These are phyloP conservation scores for Drosophila antonietae DNA, from an alignment of 2,888 invertebrate genomes.

Conservation along the genomic window DNA sequence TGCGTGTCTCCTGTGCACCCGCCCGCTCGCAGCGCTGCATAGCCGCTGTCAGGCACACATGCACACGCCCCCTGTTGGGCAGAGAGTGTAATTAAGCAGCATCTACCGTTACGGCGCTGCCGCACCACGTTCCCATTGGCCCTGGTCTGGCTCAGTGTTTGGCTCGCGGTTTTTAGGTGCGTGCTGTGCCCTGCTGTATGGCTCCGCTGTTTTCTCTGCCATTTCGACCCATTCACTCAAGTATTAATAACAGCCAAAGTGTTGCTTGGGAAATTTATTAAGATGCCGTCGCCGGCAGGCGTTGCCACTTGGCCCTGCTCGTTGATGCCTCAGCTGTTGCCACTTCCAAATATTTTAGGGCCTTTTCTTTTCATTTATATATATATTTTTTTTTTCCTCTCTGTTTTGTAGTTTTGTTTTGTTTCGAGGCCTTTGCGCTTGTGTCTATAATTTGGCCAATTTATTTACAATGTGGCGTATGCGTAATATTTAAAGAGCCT, in stretches of 20 bases:
- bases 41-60: slow-evolving; percentile 46
- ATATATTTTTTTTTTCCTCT: slow-evolving; percentile 6
- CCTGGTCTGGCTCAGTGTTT: slow-evolving; percentile 6
- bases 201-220: slow-evolving; percentile 8
- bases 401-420: slow-evolving; percentile 23
- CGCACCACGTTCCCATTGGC: slow-evolving; percentile 2
- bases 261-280: slow-evolving; percentile 76
- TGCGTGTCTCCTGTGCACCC: background rate
- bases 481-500: slow-evolving; percentile 43
- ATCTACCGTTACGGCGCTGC: slow-evolving; percentile 30
- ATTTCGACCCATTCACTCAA: slow-evolving; percentile 64
- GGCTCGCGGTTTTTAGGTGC: slow-evolving; percentile 73
- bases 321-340: slow-evolving; percentile 69
- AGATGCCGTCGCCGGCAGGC: slow-evolving; percentile 69
- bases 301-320: slow-evolving; percentile 29
- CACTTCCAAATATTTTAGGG: slow-evolving; percentile 41
- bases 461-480: slow-evolving; percentile 57
- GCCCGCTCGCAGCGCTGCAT: background rate
- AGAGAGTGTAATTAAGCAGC: slow-evolving; percentile 70
- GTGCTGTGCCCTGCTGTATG: slow-evolving; percentile 33
- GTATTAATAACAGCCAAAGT: slow-evolving; percentile 80
- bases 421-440: slow-evolving; percentile 20
- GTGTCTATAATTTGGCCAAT: slow-evolving; percentile 60
- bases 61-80: slow-evolving; percentile 30
- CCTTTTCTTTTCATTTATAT: slow-evolving; percentile 7